Percentiles rank a stretch among this genome's conserved stretches.
Evolutionary conservation across 2,113 vertebrate species (phyloP).

Genomic region (Gulo gulo): DNA sequence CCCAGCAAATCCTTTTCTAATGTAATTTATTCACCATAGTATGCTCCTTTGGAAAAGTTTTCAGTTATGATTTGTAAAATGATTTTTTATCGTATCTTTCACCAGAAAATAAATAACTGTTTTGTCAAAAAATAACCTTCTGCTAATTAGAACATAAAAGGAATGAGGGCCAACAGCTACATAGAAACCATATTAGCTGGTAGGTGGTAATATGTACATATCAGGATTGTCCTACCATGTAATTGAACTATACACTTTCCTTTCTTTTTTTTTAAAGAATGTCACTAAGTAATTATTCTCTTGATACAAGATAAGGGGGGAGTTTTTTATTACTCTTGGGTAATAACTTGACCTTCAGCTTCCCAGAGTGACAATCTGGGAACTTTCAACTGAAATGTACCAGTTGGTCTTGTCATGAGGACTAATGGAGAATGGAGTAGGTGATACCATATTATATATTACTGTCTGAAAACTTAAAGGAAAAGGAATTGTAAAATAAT

Average conservation of each 20-base stretch:
- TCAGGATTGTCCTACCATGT: neutral
- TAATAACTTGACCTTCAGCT: neutral
- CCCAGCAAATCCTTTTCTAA: neutral
- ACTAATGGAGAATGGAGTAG: neutral
- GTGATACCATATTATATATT: neutral
- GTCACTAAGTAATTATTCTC: neutral
- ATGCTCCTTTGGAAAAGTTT: neutral
- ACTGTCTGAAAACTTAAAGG: neutral
- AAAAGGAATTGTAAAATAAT: neutral
- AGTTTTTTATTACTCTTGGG: neutral
- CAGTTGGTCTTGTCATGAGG: neutral
- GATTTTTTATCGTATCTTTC: neutral
- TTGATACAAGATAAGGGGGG: neutral
- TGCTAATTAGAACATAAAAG: neutral
- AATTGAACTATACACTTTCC: neutral
- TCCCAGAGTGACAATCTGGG: neutral
- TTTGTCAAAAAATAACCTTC: neutral
- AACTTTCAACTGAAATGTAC: neutral
- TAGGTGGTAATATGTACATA: neutral
- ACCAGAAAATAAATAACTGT: neutral
- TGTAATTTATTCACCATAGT: neutral
- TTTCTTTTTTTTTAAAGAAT: neutral
- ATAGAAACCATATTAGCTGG: neutral
- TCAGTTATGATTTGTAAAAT: neutral
- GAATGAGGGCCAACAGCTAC: neutral